phyloP scores from a whole-genome alignment of 2,888 invertebrate species.

The Catonia carolina region DNA sequence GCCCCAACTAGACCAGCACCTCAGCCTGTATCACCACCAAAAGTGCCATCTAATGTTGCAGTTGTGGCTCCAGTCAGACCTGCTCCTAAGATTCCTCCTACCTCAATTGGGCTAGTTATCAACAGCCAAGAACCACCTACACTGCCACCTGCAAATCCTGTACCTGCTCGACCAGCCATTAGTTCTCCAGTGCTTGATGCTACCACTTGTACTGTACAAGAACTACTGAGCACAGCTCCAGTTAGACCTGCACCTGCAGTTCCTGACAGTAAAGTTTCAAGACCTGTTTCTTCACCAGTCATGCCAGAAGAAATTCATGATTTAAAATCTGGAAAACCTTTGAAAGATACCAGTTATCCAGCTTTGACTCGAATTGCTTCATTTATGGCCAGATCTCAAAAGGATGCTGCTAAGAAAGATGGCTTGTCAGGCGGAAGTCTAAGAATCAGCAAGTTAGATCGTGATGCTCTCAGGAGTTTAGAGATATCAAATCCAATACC shows the following conservation, averaged over 20 bases:
- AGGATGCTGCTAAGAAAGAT: slow-evolving; percentile 27
- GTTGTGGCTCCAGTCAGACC: slow-evolving; percentile 23
- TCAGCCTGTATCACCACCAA: slow-evolving; percentile 23
- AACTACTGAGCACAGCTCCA: slow-evolving; percentile 46
- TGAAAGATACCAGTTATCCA: slow-evolving; percentile 42
- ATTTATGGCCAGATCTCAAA: slow-evolving; percentile 32
- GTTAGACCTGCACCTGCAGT: slow-evolving; percentile 52
- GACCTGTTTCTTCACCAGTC: slow-evolving; percentile 48
- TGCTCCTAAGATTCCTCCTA: slow-evolving; percentile 29
- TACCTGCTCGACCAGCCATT: slow-evolving; percentile 60
- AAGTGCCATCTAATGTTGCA: slow-evolving; percentile 21
- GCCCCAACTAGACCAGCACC: slow-evolving; percentile 31
- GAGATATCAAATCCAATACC: slow-evolving; percentile 81
- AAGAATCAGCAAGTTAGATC: slow-evolving; percentile 49
- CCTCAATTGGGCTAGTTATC: slow-evolving; percentile 19
- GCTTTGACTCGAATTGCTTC: slow-evolving; percentile 44
- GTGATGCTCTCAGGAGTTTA: slow-evolving; percentile 62
- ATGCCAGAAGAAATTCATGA: slow-evolving; percentile 31
- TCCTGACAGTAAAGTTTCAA: slow-evolving; percentile 39
- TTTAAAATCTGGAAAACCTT: slow-evolving; percentile 15
- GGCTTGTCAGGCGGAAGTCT: slow-evolving; percentile 49
- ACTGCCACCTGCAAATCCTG: slow-evolving; percentile 28
- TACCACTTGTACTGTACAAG: slow-evolving; percentile 72
- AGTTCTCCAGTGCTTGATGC: slow-evolving; percentile 75
- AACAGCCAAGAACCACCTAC: slow-evolving; percentile 16